These are phyloP conservation scores for Rhagologus leucostigma DNA, from an alignment of 2,113 vertebrate genomes.

Conservation along the genomic window DNA sequence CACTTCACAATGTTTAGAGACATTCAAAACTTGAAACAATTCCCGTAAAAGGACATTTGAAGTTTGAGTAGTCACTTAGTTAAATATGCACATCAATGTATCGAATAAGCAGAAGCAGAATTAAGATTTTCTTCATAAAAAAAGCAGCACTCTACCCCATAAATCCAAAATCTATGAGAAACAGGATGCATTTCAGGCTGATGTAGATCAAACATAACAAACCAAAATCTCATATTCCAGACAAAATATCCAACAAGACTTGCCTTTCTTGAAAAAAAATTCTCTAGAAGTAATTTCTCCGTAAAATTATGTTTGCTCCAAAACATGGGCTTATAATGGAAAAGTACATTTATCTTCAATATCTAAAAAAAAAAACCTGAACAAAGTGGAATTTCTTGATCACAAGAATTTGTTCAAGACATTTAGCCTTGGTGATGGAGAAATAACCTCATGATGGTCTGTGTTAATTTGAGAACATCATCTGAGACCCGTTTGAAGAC, in stretches of 20 bases:
- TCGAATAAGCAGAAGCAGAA: accelerated
- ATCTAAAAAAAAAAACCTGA: background rate
- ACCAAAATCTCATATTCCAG: background rate
- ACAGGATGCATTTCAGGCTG: background rate
- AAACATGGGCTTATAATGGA: background rate
- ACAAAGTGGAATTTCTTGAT: background rate
- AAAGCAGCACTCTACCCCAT: background rate
- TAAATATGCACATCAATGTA: background rate
- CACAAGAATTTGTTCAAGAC: background rate
- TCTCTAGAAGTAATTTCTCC: background rate
- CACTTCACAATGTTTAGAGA: background rate
- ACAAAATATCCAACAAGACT: accelerated
- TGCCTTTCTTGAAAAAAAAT: background rate
- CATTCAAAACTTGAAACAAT: background rate
- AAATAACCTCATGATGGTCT: background rate
- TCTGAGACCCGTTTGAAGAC: background rate
- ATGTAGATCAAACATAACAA: background rate
- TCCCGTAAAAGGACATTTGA: background rate
- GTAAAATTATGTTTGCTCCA: background rate
- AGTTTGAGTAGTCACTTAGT: background rate
- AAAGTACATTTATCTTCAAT: background rate
- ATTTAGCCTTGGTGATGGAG: background rate
- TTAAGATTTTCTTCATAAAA: background rate
- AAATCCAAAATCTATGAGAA: background rate
- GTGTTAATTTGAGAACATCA: background rate